phyloP scores from a whole-genome alignment of 2,797 vertebrate species.

The Pipistrellus kuhlii region DNA sequence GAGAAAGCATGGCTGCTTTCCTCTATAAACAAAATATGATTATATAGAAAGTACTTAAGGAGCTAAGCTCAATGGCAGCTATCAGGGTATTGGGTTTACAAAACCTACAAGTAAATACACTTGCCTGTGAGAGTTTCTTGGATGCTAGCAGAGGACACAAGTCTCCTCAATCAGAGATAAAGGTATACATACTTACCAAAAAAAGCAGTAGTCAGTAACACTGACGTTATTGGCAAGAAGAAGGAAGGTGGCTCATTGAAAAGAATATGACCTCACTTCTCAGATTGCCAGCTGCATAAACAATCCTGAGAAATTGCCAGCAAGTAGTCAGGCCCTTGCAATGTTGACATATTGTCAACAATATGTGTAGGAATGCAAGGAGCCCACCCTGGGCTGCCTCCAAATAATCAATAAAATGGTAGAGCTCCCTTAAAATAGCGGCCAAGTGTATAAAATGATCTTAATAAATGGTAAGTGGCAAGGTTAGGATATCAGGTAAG shows the following conservation, averaged over 20 bases:
- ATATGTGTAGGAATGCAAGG: neutral
- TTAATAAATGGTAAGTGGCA: neutral
- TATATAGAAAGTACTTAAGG: neutral
- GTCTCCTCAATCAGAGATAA: neutral
- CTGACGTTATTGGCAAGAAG: neutral
- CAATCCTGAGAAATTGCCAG: neutral
- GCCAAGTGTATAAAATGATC: neutral
- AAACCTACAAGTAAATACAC: neutral
- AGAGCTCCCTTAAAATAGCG: neutral
- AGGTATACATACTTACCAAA: neutral
- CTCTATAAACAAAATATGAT: neutral
- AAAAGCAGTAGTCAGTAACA: neutral
- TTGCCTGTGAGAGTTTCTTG: neutral
- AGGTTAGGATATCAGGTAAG: neutral
- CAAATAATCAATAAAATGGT: neutral
- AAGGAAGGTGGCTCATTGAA: neutral
- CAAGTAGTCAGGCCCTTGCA: neutral
- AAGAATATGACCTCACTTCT: constrained; percentile 28
- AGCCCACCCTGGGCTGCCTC: neutral
- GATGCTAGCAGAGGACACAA: neutral
- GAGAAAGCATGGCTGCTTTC: neutral
- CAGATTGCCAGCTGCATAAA: neutral
- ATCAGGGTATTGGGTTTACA: neutral
- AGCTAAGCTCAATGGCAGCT: neutral
- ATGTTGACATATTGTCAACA: neutral